phyloP scores from a whole-genome alignment of 2,797 vertebrate species.

The Trachops cirrhosus region DNA sequence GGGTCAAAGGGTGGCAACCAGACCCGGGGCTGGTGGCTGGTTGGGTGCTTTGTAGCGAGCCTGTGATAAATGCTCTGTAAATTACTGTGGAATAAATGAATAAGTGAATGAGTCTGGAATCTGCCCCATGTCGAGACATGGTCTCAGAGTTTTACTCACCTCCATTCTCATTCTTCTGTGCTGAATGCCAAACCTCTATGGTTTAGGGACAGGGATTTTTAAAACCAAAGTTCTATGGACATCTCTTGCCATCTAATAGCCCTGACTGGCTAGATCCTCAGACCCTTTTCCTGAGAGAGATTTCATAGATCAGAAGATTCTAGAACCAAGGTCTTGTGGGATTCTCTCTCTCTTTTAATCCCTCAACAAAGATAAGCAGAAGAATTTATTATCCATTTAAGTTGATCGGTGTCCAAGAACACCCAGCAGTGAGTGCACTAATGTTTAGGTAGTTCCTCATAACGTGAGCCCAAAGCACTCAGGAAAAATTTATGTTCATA shows the following conservation, averaged over 20 bases:
- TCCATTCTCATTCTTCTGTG: neutral
- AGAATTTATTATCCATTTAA: neutral
- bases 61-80: neutral
- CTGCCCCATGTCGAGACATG: neutral
- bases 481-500: neutral
- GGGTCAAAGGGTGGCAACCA: neutral
- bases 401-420: neutral
- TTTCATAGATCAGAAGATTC: neutral
- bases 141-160: neutral
- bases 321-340: neutral
- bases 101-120: neutral
- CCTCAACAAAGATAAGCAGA: conserved; percentile 1
- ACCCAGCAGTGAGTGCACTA: neutral
- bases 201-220: neutral
- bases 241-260: neutral
- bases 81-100: neutral
- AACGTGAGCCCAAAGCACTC: neutral
- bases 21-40: neutral
- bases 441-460: neutral
- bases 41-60: no score
- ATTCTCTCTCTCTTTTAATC: conserved; percentile 14
- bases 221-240: neutral
- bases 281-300: neutral
- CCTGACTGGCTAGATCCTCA: neutral
- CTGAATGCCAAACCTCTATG: neutral